Evolutionary conservation across 2,888 invertebrate genomes (phyloP), one percentile per base, ranked within the genome.

Genomic region (Tachina lurida): DNA sequence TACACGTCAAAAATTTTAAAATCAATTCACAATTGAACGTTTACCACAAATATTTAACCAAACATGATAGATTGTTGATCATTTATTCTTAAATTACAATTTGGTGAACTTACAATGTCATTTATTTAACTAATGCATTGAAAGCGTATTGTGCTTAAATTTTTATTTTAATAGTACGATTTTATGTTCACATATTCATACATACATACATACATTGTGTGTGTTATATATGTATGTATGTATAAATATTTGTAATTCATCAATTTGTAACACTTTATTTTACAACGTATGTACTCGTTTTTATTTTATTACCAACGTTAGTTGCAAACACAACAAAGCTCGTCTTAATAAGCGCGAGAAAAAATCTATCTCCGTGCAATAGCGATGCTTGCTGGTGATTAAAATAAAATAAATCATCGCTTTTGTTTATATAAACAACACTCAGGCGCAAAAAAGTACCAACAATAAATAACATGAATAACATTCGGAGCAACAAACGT

Each of bases 371-470:
- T 70, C 85, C 83, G 85, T 80, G 82, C 71, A 73, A 70, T 77
- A 39, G 58, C 67, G 73, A 10, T 52, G 81, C 85, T 63, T 60
- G 80, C 74, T 68, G 70, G 81, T 73, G 78, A 84, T 84, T 87
- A 81, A 81, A 76, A 58, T 74, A 74, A 75, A 85, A 81, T 76
- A 75, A 81, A 75, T 75, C 81, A 84, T 79, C 78, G 73, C 71
- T 79, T 75, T 87, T 84, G 78, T 84, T 87, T 87, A 82, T 87
- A 87, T 86, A 76, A 77, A 81, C 67, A 81, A 68, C 39, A 74
- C 58, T 39, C 54, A 62, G 63, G 41, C 63, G 71, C 49, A 75
- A 77, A 43, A 73, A 60, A 67, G 54, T 31, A 56, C 67, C 75
- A 75, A 68, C 78, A 82, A 74, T 68, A 80, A 49, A 49, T 70